phyloP scores from a whole-genome alignment of 2,797 vertebrate genomes.

The Todus mexicanus region DNA sequence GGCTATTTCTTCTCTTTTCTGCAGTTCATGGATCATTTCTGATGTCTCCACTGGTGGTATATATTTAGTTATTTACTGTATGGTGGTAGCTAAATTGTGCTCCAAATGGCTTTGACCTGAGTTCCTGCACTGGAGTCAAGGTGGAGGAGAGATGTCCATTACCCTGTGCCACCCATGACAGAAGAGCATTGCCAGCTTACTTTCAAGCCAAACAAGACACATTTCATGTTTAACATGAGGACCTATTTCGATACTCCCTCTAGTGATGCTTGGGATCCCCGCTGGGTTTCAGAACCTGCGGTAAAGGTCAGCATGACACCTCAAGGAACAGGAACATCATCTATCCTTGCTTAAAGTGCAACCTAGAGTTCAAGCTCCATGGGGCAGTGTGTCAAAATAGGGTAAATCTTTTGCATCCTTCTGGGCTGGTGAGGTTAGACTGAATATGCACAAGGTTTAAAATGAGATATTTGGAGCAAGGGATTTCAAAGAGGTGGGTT shows the following conservation, averaged over 20 bases:
- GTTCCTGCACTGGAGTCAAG: not conserved
- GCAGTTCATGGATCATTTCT: not conserved
- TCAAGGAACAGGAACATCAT: fast-evolving
- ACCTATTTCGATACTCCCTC: not conserved
- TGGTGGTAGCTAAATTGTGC: not conserved
- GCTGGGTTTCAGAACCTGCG: fast-evolving
- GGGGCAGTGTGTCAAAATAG: not conserved
- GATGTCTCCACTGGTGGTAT: not conserved
- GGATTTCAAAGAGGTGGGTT: not conserved
- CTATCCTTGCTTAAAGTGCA: not conserved
- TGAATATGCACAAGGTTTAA: not conserved
- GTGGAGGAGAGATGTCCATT: not conserved
- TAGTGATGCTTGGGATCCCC: not conserved
- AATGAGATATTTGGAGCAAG: not conserved
- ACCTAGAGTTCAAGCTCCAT: not conserved
- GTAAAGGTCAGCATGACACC: not conserved
- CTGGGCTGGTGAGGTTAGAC: not conserved
- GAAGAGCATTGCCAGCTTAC: not conserved
- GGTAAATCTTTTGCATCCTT: not conserved
- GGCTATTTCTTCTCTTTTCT: not conserved
- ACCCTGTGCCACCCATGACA: fast-evolving
- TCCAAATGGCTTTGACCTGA: not conserved
- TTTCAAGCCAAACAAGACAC: not conserved
- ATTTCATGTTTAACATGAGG: not conserved
- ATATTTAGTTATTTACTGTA: not conserved